phyloP scores from a whole-genome alignment of 2,888 invertebrate species.

The Drepanosiphum platanoidis region DNA sequence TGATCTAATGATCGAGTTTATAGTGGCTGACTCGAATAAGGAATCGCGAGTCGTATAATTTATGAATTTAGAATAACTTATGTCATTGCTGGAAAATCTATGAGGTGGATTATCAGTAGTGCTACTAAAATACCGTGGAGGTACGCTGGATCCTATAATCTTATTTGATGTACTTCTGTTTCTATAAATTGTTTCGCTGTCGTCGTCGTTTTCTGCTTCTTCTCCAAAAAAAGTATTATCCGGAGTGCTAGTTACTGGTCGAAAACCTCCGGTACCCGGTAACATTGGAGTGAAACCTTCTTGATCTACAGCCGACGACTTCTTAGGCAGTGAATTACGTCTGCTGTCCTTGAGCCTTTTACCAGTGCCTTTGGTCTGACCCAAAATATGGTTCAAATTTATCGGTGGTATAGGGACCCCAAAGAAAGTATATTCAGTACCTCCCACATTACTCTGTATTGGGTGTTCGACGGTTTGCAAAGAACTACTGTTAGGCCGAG shows the following conservation, averaged over 20 bases:
- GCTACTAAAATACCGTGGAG: constrained; percentile 9
- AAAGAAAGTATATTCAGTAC: constrained; percentile 82
- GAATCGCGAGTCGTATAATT: constrained; percentile 56
- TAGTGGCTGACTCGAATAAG: constrained; percentile 48
- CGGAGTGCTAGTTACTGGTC: constrained; percentile 72
- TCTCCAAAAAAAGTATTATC: constrained; percentile 4
- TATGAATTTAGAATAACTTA: constrained; percentile 10
- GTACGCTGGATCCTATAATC: neutral
- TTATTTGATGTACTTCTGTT: constrained; percentile 30
- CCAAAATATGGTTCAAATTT: constrained; percentile 67
- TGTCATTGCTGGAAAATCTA: constrained; percentile 17
- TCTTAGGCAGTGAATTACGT: constrained; percentile 52
- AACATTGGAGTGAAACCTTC: constrained; percentile 80
- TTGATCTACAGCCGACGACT: constrained; percentile 68
- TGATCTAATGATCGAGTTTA: constrained; percentile 46
- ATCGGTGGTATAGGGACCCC: constrained; percentile 82
- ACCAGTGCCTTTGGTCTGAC: constrained; percentile 58
- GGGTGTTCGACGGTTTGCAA: constrained; percentile 17
- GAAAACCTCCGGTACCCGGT: constrained; percentile 78
- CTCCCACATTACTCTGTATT: constrained; percentile 64
- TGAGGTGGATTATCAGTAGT: constrained; percentile 38
- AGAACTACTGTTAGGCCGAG: constrained; percentile 65
- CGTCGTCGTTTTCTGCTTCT: neutral
- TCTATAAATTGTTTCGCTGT: neutral
- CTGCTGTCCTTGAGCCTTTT: constrained; percentile 66